Conservation (phyloP, 2,113 vertebrate species). For the Carlito syrichta region DNA sequence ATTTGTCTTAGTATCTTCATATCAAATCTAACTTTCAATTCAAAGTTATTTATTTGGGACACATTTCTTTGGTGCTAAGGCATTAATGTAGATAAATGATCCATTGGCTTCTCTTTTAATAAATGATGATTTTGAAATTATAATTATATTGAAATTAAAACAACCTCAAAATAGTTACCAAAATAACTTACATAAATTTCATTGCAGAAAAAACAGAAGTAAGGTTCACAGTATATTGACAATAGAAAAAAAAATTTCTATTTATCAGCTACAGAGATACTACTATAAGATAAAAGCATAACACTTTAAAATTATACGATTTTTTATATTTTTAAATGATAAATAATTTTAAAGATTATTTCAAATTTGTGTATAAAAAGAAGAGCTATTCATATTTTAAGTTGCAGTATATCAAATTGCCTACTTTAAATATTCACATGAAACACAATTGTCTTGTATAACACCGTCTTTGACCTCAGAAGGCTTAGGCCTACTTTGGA, state of each 20-base stretch:
- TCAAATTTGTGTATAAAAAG: neutral
- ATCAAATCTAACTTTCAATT: neutral
- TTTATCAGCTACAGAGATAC: neutral
- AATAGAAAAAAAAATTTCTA: neutral
- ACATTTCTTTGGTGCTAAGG: neutral
- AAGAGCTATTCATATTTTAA: neutral
- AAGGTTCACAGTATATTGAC: neutral
- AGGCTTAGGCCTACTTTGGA: neutral
- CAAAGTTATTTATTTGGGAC: neutral
- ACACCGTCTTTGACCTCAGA: neutral
- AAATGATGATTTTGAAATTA: neutral
- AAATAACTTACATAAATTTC: constrained; percentile 2
- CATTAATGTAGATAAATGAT: constrained; percentile 2
- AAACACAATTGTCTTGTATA: neutral
- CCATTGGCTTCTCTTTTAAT: neutral
- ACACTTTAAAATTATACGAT: constrained; percentile 5
- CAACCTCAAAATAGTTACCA: neutral
- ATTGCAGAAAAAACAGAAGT: neutral
- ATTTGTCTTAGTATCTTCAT: neutral
- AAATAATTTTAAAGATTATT: constrained; percentile 1
- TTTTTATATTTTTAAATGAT: too few relatives aligned
- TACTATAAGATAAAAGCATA: neutral
- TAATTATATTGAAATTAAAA: neutral
- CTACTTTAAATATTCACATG: neutral
- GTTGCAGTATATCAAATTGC: neutral